phyloP scores from a whole-genome alignment of 2,888 invertebrate species.

The Furcula furcula region DNA sequence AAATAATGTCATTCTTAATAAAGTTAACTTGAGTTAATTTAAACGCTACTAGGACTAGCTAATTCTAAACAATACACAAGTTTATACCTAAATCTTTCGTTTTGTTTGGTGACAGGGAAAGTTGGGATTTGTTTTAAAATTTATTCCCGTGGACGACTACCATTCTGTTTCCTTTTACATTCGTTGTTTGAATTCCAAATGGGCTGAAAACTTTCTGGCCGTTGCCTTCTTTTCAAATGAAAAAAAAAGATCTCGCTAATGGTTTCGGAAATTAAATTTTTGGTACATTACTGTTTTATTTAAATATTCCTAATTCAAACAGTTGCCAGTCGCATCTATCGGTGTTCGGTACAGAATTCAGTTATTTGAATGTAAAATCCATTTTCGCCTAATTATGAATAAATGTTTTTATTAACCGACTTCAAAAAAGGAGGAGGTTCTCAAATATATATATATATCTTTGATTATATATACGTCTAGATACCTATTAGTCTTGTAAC shows the following conservation, averaged over 20 bases:
- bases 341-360: no score
- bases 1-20: no score
- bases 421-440: no score
- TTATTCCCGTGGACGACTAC: constrained; percentile 58
- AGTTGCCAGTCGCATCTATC: no score
- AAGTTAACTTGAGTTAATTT: constrained; percentile 33
- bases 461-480: no score
- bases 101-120: constrained; percentile 63
- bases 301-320: no score
- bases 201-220: constrained; percentile 44
- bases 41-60: constrained; percentile 48
- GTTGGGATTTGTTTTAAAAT: constrained; percentile 73
- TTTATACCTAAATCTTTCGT: constrained; percentile 74
- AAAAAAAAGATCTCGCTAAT: constrained; percentile 41
- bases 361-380: no score
- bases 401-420: no score
- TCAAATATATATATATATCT: no score
- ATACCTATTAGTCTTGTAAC: no score
- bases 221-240: constrained; percentile 39
- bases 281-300: constrained; percentile 28
- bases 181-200: constrained; percentile 74
- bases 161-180: constrained; percentile 63
- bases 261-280: constrained; percentile 43
- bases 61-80: constrained; percentile 62
- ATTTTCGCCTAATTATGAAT: no score